A percentile compares a stretch with the other conserved stretches of the same genome.
phyloP scores from a whole-genome alignment of 2,888 invertebrate genomes.

The Macrosiphum euphorbiae region DNA sequence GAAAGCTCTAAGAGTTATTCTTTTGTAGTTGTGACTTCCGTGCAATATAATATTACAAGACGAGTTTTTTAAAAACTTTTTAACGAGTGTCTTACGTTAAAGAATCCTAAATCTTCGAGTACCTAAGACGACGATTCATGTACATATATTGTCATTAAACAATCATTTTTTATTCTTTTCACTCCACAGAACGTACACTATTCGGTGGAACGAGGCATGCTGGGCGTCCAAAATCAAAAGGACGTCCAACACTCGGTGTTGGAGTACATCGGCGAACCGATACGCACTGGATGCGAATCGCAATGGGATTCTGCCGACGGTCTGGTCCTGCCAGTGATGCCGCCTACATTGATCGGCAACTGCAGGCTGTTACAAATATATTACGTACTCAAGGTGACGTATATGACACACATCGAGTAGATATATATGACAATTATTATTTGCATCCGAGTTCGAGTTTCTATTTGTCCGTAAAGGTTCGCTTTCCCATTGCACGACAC shows the following conservation, averaged over 20 bases:
- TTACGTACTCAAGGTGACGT: conserved; percentile 78
- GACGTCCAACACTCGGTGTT: conserved; percentile 79
- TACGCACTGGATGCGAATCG: conserved; percentile 75
- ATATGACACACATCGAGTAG: background rate
- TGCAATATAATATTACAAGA: background rate
- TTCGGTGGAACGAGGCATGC: conserved; percentile 81
- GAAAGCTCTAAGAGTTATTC: background rate
- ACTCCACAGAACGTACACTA: conserved; percentile 79
- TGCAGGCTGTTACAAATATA: conserved; percentile 81
- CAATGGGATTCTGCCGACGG: conserved; percentile 79
- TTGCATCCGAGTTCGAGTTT: background rate
- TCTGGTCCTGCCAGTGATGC: conserved; percentile 81
- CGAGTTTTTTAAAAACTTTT: background rate
- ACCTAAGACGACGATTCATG: background rate
- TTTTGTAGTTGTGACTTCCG: background rate
- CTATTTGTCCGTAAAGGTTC: background rate
- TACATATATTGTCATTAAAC: too few species aligned
- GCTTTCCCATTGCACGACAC: background rate
- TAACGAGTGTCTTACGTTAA: background rate
- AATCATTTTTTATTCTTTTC: background rate
- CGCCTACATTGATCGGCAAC: conserved; percentile 80
- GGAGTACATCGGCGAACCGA: conserved; percentile 79
- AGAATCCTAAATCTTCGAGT: background rate
- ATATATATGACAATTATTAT: background rate
- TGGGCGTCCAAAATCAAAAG: conserved; percentile 81